These are phyloP conservation scores for Megaptera novaeangliae DNA, from an alignment of 2,113 vertebrate species.

Conservation along the genomic window DNA sequence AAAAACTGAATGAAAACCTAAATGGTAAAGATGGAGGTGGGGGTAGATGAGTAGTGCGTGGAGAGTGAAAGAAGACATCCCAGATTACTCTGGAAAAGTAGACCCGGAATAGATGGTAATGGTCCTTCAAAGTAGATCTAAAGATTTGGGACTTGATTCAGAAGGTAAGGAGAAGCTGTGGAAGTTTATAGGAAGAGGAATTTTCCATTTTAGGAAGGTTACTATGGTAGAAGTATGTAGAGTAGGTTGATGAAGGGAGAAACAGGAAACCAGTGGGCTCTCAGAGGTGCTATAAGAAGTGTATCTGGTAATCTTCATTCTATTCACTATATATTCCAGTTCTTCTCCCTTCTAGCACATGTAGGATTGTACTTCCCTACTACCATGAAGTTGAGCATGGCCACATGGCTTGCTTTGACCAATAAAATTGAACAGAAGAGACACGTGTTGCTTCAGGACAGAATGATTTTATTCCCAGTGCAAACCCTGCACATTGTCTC, in stretches of 20 bases:
- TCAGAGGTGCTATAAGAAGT: not conserved
- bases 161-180: not conserved
- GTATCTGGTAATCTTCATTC: not conserved
- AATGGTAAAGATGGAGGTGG: not conserved
- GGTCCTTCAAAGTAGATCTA: too few species aligned
- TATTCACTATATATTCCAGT: not conserved
- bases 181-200: not conserved
- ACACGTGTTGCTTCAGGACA: not conserved
- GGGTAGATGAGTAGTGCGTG: not conserved
- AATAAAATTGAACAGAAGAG: not conserved
- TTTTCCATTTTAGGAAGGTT: not conserved
- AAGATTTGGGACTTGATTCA: not conserved
- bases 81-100: not conserved
- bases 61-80: not conserved
- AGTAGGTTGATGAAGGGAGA: not conserved
- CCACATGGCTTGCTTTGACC: not conserved
- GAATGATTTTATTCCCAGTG: not conserved
- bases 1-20: not conserved
- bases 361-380: not conserved
- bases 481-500: not conserved
- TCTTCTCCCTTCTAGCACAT: not conserved
- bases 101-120: not conserved
- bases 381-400: not conserved
- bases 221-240: not conserved
- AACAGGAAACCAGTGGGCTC: not conserved